Evolutionary conservation across 2,888 invertebrate genomes (phyloP).

Genomic region (Meandrusa payeni): DNA sequence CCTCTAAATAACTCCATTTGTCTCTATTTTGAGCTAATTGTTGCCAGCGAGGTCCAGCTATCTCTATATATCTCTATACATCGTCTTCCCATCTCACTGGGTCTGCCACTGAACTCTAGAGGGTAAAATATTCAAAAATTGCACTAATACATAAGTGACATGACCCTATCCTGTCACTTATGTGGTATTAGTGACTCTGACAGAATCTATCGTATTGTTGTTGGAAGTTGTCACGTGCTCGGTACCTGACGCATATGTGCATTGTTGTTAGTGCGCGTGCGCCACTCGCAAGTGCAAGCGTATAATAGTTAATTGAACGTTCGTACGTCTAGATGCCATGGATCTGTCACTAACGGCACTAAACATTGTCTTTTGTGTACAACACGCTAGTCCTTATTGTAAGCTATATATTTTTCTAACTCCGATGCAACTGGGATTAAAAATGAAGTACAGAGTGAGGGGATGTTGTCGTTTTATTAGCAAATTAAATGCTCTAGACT

Average conservation of each 20-base stretch:
- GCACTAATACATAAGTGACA: too few relatives aligned
- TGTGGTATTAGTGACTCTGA: constrained; percentile 71
- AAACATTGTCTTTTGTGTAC: constrained; percentile 24
- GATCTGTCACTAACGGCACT: constrained; percentile 23
- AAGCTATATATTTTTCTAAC: constrained; percentile 25
- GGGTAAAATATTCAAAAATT: too few relatives aligned
- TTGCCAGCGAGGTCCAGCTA: too few relatives aligned
- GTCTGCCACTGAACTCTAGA: too few relatives aligned
- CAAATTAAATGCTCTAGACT: constrained; percentile 2
- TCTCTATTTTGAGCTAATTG: too few relatives aligned
- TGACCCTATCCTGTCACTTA: too few relatives aligned
- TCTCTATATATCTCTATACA: too few relatives aligned
- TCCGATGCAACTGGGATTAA: neutral
- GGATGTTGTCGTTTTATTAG: constrained; percentile 10
- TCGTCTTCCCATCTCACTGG: too few relatives aligned
- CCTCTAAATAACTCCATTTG: too few relatives aligned
- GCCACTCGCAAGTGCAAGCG: too few relatives aligned
- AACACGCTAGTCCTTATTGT: constrained; percentile 25
- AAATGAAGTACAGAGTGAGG: constrained; percentile 33
- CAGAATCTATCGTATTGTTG: constrained; percentile 57
- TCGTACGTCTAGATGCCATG: constrained; percentile 17
- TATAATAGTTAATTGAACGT: constrained; percentile 15
- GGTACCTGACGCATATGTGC: constrained; percentile 20
- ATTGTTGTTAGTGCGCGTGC: constrained; percentile 20
- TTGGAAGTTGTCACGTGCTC: constrained; percentile 24